Base-by-base conservation (phyloP, 2,888 invertebrate species). In the Steinernema scapterisci region DNA sequence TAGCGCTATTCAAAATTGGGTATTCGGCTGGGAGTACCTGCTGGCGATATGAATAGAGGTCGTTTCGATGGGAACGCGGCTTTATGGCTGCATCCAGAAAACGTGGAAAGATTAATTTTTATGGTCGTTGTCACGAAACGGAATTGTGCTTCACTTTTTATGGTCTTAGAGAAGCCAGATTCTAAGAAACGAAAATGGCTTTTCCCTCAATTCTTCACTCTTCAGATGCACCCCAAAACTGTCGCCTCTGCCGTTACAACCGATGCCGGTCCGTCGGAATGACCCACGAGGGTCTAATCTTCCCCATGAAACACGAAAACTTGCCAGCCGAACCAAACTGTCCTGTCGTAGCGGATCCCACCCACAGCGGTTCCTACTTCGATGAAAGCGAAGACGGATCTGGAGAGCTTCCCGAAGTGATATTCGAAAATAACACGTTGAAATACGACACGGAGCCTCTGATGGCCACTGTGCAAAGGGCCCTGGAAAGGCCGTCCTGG, bases 201-300 rank as follows among this genome's bases (percentile, higher is more conserved):
- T 38, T 38, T 6, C n/a, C n/a, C 3, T 38, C 3, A 48, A 2
- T 48, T 7, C 19, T 48, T 19, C 2, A 19, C 3, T 13, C 16
- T 63, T 3, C 16, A 63, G 63, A 31, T 63, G 63, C 63, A 27
- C 38, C 63, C 63, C 13, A 27, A 9, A 63, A 63, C 25, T 63
- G 63, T 25, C 63, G 63, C 11, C 38, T 27, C 7, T 63, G 63
- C 31, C 63, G 63, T 5, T 63, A 13, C 63, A 9, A 63, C 3
- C 6, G n/a, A 31, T 63, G 63, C 25, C 3, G 9, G 16, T 9
- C 9, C 27, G 63, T 63, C 7, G 63, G 63, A 16, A 63, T 63
- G 63, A 31, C 27, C 7, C n/a, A 48, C n/a, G 63, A 63, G 31
- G 63, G 38, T 1, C 11, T 31, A 3, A 19, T n/a, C 16, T 5